Base-by-base conservation (phyloP, 1,140 invertebrate genomes). In the Hyposmocoma kahamanoa region DNA sequence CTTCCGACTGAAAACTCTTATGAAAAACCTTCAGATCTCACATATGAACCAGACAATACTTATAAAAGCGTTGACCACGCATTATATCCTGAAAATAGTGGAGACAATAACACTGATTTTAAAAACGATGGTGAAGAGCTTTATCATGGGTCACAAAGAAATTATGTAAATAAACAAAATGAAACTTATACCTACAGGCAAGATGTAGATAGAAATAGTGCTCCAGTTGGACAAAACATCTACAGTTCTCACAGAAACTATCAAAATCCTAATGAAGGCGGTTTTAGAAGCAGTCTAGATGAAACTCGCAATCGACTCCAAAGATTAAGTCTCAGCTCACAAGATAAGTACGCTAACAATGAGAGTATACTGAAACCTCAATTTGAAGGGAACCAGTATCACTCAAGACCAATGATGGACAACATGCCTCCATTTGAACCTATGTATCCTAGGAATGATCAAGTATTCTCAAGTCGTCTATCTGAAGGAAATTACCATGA, bases 41-140 rank as follows among this genome's bases (percentile, higher is more conserved):
- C 64, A 26, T 75, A 84, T 70, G 83, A 85, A 53, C 76, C 74
- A 53, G 75, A 81, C 46, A 81, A 82, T 67, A 84, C 82, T 8
- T 87, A 87, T 45, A 86, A 84, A 71, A 83, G 83, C 72, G 74
- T 86, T 8, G 86, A 87, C 46, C 86, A 86, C 71, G 69, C 81
- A 38, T 50, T 87, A 21, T 87, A 87, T 65, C 64, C 76, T 53
- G 84, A 86, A 43, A 82, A 74, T 52, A 79, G 75, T 72, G 59
- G 51, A 34, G 43, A 42, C 46, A 42, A 50, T 46, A 57, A 52
- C 44, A 56, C 49, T 59, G 56, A 65, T 42, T 73, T 66, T 55
- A 73, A 70, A 65, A 53, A 41, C 57, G 67, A 71, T 39, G 72
- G 53, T 56, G 22, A 45, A 22, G 77, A 72, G 47, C 57, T 62